These are phyloP conservation scores for Aethes cnicana DNA, from an alignment of 2,888 invertebrate genomes.

Conservation along the genomic window DNA sequence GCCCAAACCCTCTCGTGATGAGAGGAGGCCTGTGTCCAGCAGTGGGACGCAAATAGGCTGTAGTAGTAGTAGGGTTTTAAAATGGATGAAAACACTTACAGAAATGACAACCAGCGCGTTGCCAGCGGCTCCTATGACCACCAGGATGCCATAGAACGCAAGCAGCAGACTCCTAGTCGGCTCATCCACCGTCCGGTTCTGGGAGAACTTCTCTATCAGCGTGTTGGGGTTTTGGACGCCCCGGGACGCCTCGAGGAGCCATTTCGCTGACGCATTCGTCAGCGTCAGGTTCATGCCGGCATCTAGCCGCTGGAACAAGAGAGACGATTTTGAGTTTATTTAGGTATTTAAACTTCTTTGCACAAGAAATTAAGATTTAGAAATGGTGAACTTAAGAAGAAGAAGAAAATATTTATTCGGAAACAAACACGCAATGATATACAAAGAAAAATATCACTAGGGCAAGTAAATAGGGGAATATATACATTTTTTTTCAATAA, in stretches of 20 bases:
- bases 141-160: constrained; percentile 87
- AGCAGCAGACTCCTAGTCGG: constrained; percentile 86
- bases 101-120: constrained; percentile 92
- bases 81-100: constrained; percentile 57
- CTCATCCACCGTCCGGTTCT: constrained; percentile 87
- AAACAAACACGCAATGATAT: too few relatives aligned
- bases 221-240: constrained; percentile 68
- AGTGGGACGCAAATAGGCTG: too few relatives aligned
- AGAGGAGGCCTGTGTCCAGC: too few relatives aligned
- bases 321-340: constrained; percentile 10
- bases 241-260: constrained; percentile 71
- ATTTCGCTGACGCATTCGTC: constrained; percentile 63
- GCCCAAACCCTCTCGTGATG: too few relatives aligned
- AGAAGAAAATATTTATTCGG: too few relatives aligned
- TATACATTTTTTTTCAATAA: too few relatives aligned
- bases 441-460: too few relatives aligned
- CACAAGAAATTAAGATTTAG: not conserved
- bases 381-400: not conserved
- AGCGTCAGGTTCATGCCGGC: constrained; percentile 64
- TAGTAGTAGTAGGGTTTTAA: not conserved
- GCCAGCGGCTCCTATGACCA: constrained; percentile 91
- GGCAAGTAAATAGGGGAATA: too few relatives aligned
- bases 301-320: constrained; percentile 64
- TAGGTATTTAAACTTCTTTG: not conserved
- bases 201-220: constrained; percentile 84